Conservation (phyloP, 2,797 vertebrate genomes). For the Simalia tracyae region DNA sequence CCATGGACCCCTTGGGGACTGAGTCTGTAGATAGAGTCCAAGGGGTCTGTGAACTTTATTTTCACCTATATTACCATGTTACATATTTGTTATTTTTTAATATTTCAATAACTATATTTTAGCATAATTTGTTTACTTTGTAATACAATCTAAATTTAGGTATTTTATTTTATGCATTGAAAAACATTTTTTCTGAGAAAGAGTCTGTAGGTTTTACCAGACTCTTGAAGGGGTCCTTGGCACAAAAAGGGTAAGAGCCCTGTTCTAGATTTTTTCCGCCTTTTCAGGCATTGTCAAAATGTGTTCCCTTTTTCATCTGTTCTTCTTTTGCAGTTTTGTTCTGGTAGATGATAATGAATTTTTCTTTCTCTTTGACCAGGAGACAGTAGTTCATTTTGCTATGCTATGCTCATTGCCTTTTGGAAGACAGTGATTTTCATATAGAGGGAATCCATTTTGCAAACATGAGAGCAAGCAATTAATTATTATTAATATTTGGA, state of each 20-base stretch:
- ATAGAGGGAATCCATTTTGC: constrained; percentile 40
- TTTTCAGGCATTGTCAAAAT: constrained; percentile 54
- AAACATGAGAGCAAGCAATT: neutral
- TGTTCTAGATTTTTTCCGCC: constrained; percentile 28
- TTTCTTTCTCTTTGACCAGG: constrained; percentile 29
- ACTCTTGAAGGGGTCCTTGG: neutral
- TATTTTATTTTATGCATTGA: neutral
- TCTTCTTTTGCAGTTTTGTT: constrained; percentile 45
- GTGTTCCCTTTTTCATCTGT: constrained; percentile 38
- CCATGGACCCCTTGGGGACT: neutral
- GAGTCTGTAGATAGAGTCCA: neutral
- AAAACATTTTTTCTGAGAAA: neutral
- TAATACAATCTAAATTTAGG: neutral
- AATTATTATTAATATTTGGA: neutral
- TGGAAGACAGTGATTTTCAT: constrained; percentile 40
- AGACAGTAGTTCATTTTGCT: constrained; percentile 44
- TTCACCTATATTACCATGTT: neutral
- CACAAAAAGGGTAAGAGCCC: neutral
- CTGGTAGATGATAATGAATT: constrained; percentile 53
- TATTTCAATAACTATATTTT: neutral
- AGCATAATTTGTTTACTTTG: neutral
- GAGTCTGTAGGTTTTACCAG: neutral
- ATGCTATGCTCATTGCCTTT: neutral
- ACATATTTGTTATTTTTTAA: neutral
- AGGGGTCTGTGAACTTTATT: neutral